phyloP scores from a whole-genome alignment of 1,140 invertebrate species.

The Riptortus pedestris region DNA sequence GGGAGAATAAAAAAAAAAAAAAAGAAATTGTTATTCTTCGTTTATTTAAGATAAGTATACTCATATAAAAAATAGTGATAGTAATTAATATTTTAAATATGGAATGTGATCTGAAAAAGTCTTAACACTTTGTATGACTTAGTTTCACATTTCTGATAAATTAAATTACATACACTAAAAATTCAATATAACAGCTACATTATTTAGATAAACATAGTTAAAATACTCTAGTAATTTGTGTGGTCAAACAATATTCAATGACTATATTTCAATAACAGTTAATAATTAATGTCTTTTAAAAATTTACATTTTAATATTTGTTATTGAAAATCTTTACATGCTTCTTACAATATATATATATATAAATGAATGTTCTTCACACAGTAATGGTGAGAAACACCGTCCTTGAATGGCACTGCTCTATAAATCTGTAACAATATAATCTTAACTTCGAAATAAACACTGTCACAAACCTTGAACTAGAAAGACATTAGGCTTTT shows the following conservation, averaged over 20 bases:
- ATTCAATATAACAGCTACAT: too few relatives aligned
- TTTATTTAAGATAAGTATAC: conserved; percentile 2
- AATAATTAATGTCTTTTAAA: conserved; percentile 6
- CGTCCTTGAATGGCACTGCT: background rate
- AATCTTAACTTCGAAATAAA: background rate
- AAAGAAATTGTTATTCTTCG: too few relatives aligned
- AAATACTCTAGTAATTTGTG: conserved; percentile 1
- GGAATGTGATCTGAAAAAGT: background rate
- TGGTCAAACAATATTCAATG: background rate
- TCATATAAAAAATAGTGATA: conserved; percentile 9
- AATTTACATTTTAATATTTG: conserved; percentile 2
- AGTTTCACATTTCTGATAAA: conserved; percentile 10
- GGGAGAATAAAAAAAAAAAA: too few relatives aligned
- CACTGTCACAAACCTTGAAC: background rate
- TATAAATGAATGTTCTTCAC: background rate
- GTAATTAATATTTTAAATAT: background rate
- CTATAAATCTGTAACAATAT: background rate
- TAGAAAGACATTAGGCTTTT: too few relatives aligned
- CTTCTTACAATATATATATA: background rate
- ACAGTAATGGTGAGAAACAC: background rate
- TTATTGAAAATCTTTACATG: conserved; percentile 13
- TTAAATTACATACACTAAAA: conserved; percentile 4
- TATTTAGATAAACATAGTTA: too few relatives aligned
- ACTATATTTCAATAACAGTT: conserved; percentile 13
- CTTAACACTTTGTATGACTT: background rate